A percentile compares a stretch with the other conserved stretches of the same genome.
Evolutionary conservation across 2,113 vertebrate species (phyloP).

Genomic region (Gobio gobio): DNA sequence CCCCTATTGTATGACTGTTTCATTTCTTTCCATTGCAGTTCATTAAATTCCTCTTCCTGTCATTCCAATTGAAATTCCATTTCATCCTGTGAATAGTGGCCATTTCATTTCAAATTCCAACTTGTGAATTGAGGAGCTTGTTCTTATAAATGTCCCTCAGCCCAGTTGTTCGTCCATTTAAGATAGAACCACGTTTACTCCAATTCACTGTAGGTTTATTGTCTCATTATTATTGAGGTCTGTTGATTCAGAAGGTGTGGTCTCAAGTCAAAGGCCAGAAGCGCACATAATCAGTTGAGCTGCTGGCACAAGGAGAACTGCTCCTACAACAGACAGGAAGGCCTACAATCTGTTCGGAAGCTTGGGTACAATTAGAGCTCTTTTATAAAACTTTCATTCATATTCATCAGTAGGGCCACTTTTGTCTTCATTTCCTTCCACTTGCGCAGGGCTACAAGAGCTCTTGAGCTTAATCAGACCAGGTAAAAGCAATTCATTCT

Average conservation of each 20-base stretch:
- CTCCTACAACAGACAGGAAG: conserved; percentile 20
- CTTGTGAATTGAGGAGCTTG: not conserved
- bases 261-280: not conserved
- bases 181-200: not conserved
- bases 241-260: conserved; percentile 52
- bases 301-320: not conserved
- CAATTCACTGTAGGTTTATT: not conserved
- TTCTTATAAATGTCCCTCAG: not conserved
- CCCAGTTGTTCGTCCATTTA: not conserved
- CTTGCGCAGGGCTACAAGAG: conserved; percentile 2
- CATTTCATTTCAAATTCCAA: not conserved
- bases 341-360: conserved; percentile 39
- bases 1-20: no score
- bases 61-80: not conserved
- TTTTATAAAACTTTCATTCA: conserved; percentile 19
- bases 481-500: conserved; percentile 9
- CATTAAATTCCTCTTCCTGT: not conserved
- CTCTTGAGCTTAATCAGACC: conserved; percentile 30
- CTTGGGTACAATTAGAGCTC: conserved; percentile 16
- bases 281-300: not conserved
- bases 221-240: not conserved
- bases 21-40: not conserved
- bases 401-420: conserved; percentile 12
- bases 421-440: conserved; percentile 27
- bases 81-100: not conserved